Evolutionary conservation across 1,140 invertebrate genomes (phyloP).

Genomic region (Ylistrum balloti): DNA sequence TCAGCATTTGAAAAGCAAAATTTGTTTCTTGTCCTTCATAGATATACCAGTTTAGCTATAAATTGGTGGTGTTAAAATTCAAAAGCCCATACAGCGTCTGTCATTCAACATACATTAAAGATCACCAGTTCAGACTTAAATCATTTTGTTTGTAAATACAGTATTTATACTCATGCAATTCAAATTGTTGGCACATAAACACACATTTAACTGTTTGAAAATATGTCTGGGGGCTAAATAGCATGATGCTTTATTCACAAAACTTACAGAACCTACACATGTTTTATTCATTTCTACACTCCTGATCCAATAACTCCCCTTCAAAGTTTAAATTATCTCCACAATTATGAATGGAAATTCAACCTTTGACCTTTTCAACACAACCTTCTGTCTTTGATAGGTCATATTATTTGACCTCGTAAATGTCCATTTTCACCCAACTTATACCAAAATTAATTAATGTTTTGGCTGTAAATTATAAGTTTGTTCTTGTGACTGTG

Average conservation of each 20-base stretch:
- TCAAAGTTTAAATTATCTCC: not conserved
- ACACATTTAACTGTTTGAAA: not conserved
- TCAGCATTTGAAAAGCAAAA: not conserved
- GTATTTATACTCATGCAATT: constrained; percentile 28
- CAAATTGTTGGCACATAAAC: not conserved
- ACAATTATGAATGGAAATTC: not conserved
- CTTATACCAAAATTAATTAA: not conserved
- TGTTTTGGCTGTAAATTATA: not conserved
- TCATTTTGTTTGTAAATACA: constrained; percentile 35
- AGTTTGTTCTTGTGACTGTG: not conserved
- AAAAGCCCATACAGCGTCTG: not conserved
- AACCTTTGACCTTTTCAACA: constrained; percentile 12
- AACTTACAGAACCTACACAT: not conserved
- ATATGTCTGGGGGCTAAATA: not conserved
- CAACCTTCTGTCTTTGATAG: not conserved
- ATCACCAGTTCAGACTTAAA: constrained; percentile 20
- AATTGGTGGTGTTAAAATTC: not conserved
- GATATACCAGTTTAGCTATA: not conserved
- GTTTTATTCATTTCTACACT: constrained; percentile 28
- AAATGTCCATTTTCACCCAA: constrained; percentile 7
- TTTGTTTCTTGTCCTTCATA: not conserved
- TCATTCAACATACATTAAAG: not conserved
- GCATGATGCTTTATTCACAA: not conserved
- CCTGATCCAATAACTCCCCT: not conserved
- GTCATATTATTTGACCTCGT: not conserved